These are phyloP conservation scores for Poliocrania exsul DNA, from an alignment of 2,797 vertebrate genomes.

Conservation along the genomic window DNA sequence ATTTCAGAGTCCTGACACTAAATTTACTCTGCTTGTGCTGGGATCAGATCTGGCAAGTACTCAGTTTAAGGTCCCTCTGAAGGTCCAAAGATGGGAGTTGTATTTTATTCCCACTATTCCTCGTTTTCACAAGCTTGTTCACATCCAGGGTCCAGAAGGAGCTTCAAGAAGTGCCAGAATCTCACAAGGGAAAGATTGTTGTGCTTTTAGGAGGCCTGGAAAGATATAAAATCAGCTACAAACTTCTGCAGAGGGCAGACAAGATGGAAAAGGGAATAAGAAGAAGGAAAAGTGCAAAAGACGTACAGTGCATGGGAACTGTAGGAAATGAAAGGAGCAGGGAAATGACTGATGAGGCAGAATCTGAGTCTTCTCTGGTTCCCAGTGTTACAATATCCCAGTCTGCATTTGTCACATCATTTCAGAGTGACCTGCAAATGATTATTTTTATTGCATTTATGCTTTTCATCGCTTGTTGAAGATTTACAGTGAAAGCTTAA, in stretches of 20 bases:
- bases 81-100: neutral
- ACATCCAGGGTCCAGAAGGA: neutral
- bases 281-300: neutral
- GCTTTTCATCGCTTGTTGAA: neutral
- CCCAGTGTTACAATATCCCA: neutral
- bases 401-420: neutral
- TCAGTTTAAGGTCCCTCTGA: neutral
- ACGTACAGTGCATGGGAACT: neutral
- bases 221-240: neutral
- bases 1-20: neutral
- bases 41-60: neutral
- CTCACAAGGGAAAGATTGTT: neutral
- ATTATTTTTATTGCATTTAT: conserved; percentile 34
- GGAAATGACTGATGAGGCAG: neutral
- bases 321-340: neutral
- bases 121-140: conserved; percentile 22
- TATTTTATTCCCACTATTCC: neutral
- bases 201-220: neutral
- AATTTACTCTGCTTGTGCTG: neutral
- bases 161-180: conserved; percentile 5
- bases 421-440: conserved; percentile 18
- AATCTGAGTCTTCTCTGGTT: neutral
- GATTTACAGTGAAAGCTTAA: neutral
- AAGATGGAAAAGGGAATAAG: neutral
- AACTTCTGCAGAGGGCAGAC: neutral